Percentiles rank a stretch among this genome's conserved stretches.
phyloP scores from a whole-genome alignment of 2,113 vertebrate genomes.

The Apus apus region DNA sequence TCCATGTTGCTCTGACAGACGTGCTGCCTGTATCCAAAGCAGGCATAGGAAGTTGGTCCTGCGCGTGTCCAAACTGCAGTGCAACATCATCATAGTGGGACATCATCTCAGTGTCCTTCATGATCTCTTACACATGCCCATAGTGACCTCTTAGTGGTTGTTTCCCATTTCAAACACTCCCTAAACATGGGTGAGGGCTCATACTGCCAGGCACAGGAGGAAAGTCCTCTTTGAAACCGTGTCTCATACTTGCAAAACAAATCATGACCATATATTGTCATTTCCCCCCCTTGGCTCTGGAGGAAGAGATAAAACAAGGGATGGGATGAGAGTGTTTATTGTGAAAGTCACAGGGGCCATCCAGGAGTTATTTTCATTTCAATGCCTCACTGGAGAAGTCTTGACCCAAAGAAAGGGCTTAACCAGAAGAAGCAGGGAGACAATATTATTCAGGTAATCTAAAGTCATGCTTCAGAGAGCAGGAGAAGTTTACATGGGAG shows the following conservation, averaged over 20 bases:
- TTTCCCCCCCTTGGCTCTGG: neutral
- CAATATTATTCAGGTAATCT: neutral
- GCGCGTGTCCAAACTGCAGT: neutral
- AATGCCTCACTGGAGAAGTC: neutral
- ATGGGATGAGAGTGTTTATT: neutral
- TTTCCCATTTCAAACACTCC: neutral
- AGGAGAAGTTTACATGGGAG: neutral
- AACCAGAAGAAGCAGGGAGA: neutral
- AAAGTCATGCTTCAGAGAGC: neutral
- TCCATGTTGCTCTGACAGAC: neutral
- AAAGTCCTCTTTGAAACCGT: neutral
- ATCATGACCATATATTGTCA: too few relatives aligned
- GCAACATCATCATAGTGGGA: accelerated
- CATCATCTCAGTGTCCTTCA: accelerated
- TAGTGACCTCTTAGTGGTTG: neutral
- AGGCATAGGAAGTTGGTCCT: neutral
- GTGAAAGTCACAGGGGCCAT: neutral
- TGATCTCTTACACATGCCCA: neutral
- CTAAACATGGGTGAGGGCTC: neutral
- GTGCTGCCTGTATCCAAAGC: neutral
- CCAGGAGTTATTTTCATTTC: neutral
- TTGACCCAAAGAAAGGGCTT: neutral
- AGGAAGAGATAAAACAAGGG: neutral
- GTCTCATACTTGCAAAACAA: neutral
- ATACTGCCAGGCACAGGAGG: accelerated